phyloP scores from a whole-genome alignment of 2,888 invertebrate species.

The Ophion ellenae region DNA sequence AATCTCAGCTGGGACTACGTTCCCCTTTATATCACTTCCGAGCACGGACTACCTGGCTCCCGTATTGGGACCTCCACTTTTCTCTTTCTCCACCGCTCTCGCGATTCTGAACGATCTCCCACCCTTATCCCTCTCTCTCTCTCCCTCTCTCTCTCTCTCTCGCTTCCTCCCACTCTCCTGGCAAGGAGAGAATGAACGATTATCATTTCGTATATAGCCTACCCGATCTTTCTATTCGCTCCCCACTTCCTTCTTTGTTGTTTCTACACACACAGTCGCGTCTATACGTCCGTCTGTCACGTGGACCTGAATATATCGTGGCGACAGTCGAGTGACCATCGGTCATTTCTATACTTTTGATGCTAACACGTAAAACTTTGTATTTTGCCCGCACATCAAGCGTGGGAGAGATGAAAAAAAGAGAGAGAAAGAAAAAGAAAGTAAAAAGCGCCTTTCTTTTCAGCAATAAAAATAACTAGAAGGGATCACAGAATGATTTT shows the following conservation, averaged over 20 bases:
- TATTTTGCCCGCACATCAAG: slow-evolving; percentile 13
- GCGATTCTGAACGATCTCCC: slow-evolving; percentile 67
- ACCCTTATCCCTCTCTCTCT: slow-evolving; percentile 49
- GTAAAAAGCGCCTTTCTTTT: slow-evolving; percentile 29
- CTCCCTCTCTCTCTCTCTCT: slow-evolving; percentile 44
- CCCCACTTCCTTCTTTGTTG: slow-evolving; percentile 30
- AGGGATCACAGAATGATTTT: slow-evolving; percentile 27
- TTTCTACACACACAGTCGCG: slow-evolving; percentile 22
- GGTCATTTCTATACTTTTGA: slow-evolving; percentile 40
- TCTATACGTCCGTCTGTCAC: slow-evolving; percentile 22
- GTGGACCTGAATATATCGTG: slow-evolving; percentile 47
- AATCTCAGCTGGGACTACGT: slow-evolving; percentile 73
- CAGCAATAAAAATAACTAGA: slow-evolving; percentile 13
- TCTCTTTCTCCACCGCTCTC: slow-evolving; percentile 72
- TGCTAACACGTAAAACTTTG: slow-evolving; percentile 28
- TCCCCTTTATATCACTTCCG: slow-evolving; percentile 83
- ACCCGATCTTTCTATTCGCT: slow-evolving; percentile 21
- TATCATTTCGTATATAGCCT: slow-evolving; percentile 18
- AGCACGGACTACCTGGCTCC: slow-evolving; percentile 74
- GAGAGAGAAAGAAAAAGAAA: slow-evolving; percentile 8
- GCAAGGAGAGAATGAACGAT: slow-evolving; percentile 32
- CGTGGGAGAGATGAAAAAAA: slow-evolving; percentile 19
- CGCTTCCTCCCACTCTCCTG: slow-evolving; percentile 59
- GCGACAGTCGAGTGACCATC: slow-evolving; percentile 63
- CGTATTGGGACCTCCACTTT: slow-evolving; percentile 68